These are phyloP conservation scores for Grammomys dolichurus DNA, from an alignment of 2,113 vertebrate genomes.

Conservation along the genomic window DNA sequence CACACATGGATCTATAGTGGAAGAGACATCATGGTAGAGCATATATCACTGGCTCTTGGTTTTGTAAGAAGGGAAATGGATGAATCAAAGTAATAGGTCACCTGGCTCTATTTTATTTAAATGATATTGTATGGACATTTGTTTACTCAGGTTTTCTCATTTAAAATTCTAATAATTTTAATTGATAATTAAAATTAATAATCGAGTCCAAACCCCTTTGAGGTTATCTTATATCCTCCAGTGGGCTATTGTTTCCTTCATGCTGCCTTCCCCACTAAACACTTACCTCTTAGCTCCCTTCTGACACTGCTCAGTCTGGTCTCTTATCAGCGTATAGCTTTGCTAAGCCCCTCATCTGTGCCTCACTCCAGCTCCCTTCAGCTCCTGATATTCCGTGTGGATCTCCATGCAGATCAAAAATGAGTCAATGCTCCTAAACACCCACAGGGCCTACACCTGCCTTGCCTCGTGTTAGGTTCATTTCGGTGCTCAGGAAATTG, in stretches of 20 bases:
- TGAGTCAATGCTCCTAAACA: not conserved
- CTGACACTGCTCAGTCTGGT: not conserved
- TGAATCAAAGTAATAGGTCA: not conserved
- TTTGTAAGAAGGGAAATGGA: slow-evolving; percentile 4
- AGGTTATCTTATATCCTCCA: not conserved
- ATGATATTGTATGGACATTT: not conserved
- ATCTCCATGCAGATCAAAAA: not conserved
- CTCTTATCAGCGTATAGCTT: not conserved
- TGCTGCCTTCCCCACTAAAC: not conserved
- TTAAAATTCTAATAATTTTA: not conserved
- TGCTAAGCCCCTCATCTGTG: not conserved
- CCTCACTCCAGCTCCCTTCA: not conserved
- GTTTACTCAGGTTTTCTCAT: not conserved
- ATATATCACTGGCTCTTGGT: not conserved
- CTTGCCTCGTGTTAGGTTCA: not conserved
- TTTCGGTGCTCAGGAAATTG: not conserved
- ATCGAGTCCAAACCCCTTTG: not conserved
- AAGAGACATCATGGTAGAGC: not conserved
- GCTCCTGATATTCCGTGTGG: not conserved
- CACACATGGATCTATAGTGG: not conserved
- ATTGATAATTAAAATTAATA: not conserved
- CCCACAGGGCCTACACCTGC: no score
- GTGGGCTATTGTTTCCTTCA: not conserved
- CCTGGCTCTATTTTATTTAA: not conserved
- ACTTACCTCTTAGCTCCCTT: not conserved